Evolutionary conservation across 2,888 invertebrate genomes (phyloP).

Genomic region (Dendrolimus pini): DNA sequence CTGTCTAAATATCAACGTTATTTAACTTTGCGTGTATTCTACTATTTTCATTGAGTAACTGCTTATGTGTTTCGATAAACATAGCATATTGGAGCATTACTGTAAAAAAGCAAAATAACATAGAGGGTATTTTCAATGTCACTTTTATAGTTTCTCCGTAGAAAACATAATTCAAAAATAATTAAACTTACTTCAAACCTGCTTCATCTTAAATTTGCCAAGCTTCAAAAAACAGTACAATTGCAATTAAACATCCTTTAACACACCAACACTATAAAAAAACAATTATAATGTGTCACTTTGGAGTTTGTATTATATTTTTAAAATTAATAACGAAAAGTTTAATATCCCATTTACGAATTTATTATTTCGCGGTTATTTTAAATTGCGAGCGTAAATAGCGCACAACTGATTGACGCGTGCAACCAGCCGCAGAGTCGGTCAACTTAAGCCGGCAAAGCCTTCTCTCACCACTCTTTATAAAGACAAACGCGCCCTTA

Average conservation of each 20-base stretch:
- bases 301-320: no score
- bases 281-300: background rate
- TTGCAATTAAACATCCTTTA: background rate
- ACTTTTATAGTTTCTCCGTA: no score
- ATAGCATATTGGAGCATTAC: no score
- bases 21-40: no score
- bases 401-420: conserved; percentile 20
- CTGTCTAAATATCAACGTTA: no score
- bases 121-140: no score
- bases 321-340: no score
- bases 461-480: conserved; percentile 44
- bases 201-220: background rate
- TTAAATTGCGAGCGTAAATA: background rate
- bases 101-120: no score
- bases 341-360: no score
- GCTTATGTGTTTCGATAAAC: no score
- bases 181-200: background rate
- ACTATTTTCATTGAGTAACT: no score
- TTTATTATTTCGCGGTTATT: background rate
- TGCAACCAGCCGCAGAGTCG: conserved; percentile 29
- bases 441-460: conserved; percentile 37
- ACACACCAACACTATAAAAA: background rate
- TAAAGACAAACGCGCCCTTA: conserved; percentile 51
- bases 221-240: background rate
- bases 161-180: background rate